A percentile compares a stretch with the other conserved stretches of the same genome.
Conservation (phyloP, 1,140 invertebrate species). For the Apis florea region DNA sequence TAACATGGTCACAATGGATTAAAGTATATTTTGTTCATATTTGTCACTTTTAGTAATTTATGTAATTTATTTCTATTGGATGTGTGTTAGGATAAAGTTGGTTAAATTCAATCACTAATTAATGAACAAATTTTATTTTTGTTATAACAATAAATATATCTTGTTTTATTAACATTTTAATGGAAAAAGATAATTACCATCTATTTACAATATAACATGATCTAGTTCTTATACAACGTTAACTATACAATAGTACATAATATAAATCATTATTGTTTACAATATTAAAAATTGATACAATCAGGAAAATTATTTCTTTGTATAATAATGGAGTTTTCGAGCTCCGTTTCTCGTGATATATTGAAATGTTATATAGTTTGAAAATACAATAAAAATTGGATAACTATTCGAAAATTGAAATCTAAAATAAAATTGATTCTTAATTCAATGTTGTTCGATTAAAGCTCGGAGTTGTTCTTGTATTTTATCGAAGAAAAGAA, state of each 20-base stretch:
- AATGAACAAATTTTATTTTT: conserved; percentile 12
- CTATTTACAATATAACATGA: conserved; percentile 34
- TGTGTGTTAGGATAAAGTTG: neutral
- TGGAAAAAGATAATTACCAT: conserved; percentile 50
- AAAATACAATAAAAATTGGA: too few relatives aligned
- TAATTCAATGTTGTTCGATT: too few relatives aligned
- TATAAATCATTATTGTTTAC: conserved; percentile 18
- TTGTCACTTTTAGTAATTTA: conserved; percentile 10
- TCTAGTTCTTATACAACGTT: conserved; percentile 6
- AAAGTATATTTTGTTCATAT: neutral
- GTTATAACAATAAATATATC: conserved; percentile 38
- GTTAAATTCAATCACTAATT: neutral
- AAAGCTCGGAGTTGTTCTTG: too few relatives aligned
- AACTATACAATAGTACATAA: conserved; percentile 11
- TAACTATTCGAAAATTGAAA: too few relatives aligned
- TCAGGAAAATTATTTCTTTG: neutral
- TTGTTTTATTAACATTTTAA: conserved; percentile 16
- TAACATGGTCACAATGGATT: neutral
- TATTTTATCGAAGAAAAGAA: too few relatives aligned
- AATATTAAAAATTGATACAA: conserved; percentile 5
- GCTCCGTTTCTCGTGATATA: neutral
- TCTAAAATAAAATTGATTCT: too few relatives aligned
- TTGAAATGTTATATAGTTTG: too few relatives aligned
- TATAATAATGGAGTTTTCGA: neutral
- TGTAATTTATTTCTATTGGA: conserved; percentile 4